phyloP scores from a whole-genome alignment of 2,888 invertebrate species.

The Drosophila cognata region DNA sequence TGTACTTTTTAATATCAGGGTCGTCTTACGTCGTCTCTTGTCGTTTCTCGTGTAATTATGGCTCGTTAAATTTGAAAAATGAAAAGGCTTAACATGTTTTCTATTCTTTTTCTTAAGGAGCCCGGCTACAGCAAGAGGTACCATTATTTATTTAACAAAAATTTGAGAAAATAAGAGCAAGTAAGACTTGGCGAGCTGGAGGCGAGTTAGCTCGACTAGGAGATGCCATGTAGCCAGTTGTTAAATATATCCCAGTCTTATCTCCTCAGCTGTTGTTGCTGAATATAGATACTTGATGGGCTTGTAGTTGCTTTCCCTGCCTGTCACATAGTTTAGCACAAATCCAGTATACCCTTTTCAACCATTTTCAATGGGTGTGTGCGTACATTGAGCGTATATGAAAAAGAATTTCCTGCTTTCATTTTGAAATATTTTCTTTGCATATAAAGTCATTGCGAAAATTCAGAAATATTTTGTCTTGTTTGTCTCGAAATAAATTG shows the following conservation, averaged over 20 bases:
- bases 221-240: neutral
- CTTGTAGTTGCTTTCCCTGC: neutral
- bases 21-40: constrained; percentile 45
- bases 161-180: neutral
- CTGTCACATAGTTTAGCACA: neutral
- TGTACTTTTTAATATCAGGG: constrained; percentile 66
- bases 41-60: constrained; percentile 43
- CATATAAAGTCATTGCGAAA: constrained; percentile 4
- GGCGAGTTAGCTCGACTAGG: neutral
- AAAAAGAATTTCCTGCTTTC: neutral
- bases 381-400: neutral
- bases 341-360: neutral
- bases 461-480: constrained; percentile 1
- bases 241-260: neutral
- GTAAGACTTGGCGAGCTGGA: neutral
- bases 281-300: neutral
- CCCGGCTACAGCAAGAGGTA: neutral
- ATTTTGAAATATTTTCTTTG: neutral
- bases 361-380: neutral
- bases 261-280: neutral
- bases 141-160: constrained; percentile 5
- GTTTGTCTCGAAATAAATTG: constrained; percentile 55
- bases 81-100: constrained; percentile 20
- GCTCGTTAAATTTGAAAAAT: constrained; percentile 59
- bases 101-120: neutral